Conservation (phyloP, 2,113 vertebrate species). For the Haemorhous mexicanus region DNA sequence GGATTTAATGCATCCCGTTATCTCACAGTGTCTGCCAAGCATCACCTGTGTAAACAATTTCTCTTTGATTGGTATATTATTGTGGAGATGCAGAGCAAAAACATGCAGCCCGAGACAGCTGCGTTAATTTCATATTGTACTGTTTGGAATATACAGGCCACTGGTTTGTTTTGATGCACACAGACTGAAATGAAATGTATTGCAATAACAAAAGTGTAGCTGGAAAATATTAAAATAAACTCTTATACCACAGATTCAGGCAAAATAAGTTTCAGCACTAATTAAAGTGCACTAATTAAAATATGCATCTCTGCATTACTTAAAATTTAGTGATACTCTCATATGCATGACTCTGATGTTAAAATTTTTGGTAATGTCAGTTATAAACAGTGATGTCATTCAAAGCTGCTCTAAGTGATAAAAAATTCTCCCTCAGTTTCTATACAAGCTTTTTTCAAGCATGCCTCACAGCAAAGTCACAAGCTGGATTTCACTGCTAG, state of each 20-base stretch:
- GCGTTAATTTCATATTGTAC: not conserved
- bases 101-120: not conserved
- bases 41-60: not conserved
- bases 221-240: not conserved
- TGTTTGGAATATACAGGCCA: not conserved
- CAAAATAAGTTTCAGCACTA: not conserved
- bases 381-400: not conserved
- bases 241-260: not conserved
- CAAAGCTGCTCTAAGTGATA: not conserved
- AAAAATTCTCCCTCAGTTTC: not conserved
- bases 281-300: not conserved
- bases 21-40: not conserved
- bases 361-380: not conserved
- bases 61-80: not conserved
- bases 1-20: rapidly evolving
- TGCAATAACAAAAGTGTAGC: not conserved
- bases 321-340: not conserved
- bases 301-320: not conserved
- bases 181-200: not conserved
- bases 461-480: not conserved
- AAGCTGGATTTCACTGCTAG: not conserved
- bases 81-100: not conserved
- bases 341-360: not conserved
- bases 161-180: not conserved
- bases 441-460: not conserved